These are phyloP conservation scores for Anableps anableps DNA, from an alignment of 2,797 vertebrate species.

Conservation along the genomic window DNA sequence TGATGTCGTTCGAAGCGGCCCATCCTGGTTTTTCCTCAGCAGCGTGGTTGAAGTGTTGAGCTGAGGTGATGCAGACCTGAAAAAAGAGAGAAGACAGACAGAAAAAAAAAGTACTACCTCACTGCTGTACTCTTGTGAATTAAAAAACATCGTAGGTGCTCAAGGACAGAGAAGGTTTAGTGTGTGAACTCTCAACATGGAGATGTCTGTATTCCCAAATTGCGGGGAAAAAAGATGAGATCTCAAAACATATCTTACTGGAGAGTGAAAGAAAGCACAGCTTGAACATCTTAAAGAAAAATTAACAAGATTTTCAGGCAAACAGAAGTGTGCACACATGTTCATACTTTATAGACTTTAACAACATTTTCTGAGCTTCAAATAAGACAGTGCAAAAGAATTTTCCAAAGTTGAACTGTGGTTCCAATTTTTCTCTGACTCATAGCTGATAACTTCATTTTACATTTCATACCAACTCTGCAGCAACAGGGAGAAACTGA, in stretches of 20 bases:
- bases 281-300: background rate
- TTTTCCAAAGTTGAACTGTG: background rate
- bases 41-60: constrained; percentile 33
- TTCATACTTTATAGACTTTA: constrained; percentile 18
- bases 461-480: background rate
- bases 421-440: constrained; percentile 9
- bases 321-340: background rate
- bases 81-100: constrained; percentile 62
- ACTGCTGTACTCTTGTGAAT: constrained; percentile 26
- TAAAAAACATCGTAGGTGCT: background rate
- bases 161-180: background rate
- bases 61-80: constrained; percentile 48
- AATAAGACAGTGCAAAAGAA: background rate
- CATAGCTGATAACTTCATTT: constrained; percentile 13
- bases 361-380: constrained; percentile 15
- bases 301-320: background rate
- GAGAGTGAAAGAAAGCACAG: background rate
- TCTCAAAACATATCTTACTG: background rate
- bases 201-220: background rate
- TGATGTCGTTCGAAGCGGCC: constrained; percentile 52
- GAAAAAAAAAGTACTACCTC: constrained; percentile 28
- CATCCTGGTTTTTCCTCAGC: constrained; percentile 63
- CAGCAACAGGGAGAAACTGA: background rate
- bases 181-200: background rate
- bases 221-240: background rate